A percentile compares a stretch with the other conserved stretches of the same genome.
phyloP scores from a whole-genome alignment of 1,140 invertebrate genomes.

The Bombus balteatus region DNA sequence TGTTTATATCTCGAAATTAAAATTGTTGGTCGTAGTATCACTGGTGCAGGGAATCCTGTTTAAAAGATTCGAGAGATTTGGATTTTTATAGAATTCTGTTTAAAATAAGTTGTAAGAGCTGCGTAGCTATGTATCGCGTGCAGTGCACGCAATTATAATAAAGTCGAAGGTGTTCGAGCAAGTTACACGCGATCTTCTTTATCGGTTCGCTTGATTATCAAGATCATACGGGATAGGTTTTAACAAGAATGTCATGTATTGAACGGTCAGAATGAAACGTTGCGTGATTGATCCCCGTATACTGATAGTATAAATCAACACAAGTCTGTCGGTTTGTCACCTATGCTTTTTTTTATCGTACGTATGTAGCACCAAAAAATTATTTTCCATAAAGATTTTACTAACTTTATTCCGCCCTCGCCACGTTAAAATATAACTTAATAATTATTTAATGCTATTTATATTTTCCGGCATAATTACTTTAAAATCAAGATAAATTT shows the following conservation, averaged over 20 bases:
- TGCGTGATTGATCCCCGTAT: slow-evolving; percentile 1
- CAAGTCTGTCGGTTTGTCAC: neutral
- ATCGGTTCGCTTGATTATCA: neutral
- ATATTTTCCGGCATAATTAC: neutral
- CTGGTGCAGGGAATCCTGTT: neutral
- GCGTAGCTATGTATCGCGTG: neutral
- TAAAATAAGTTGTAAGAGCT: neutral
- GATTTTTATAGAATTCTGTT: neutral
- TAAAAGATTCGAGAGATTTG: neutral
- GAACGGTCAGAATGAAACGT: slow-evolving; percentile 12
- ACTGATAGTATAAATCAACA: slow-evolving; percentile 1
- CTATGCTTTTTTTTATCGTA: too few species aligned
- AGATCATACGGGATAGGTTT: slow-evolving; percentile 1
- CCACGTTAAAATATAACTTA: neutral
- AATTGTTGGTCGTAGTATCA: neutral
- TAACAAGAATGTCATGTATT: neutral
- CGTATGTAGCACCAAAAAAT: neutral
- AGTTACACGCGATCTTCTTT: slow-evolving; percentile 34
- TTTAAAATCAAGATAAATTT: neutral
- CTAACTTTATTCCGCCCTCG: neutral
- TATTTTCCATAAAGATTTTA: neutral
- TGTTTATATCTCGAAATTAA: neutral
- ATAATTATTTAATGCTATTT: neutral
- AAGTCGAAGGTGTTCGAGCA: neutral
- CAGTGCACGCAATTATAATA: neutral